Base-by-base conservation (phyloP, 1,140 invertebrate genomes). In the Cyrtorhinus lividipennis region DNA sequence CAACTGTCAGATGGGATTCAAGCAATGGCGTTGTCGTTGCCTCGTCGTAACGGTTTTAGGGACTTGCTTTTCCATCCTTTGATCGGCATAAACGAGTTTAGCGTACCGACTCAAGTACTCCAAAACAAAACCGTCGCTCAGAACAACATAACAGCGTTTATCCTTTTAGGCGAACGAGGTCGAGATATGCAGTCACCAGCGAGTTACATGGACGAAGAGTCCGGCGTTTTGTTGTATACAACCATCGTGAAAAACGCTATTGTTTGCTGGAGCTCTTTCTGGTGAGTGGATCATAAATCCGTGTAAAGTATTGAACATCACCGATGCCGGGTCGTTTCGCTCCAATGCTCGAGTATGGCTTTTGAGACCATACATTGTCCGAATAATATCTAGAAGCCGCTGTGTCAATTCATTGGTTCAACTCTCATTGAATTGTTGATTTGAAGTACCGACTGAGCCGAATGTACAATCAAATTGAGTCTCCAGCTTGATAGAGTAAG, bases 11-110 rank as follows among this genome's bases (percentile, higher is more conserved):
- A 88, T 69, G 86, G 83, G 13, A 68, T 90, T 1, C 87, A 86
- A 56, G 85, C 85, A 1, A 70, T 88, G 62, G 80, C 81, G 0
- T 67, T 86, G 2, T 79, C 78, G 3, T 78, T 81, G 0, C 77
- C 79, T 56, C 65, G 72, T 24, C 27, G 64, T 1, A 80, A 86
- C 62, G 84, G 83, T 25, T 86, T 74, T 68, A 82, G 85, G 61
- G 83, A 80, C 0, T 68, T 88, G 2, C 88, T 85, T 64, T 90
- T 88, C 74, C 86, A 88, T 72, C 83, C 86, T 0, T 77, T 88
- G 67, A 80, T 82, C 18, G 86, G 85, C 64, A 83, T 77, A 23
- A 80, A 83, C 70, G 85, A 88, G 69, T 89, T 86, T 69, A 71
- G 81, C 1, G 67, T 70, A 0, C 86, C 85, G 0, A 89, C 87